Base-by-base conservation (phyloP, 2,888 invertebrate genomes). In the Cryptocephalus moraei region DNA sequence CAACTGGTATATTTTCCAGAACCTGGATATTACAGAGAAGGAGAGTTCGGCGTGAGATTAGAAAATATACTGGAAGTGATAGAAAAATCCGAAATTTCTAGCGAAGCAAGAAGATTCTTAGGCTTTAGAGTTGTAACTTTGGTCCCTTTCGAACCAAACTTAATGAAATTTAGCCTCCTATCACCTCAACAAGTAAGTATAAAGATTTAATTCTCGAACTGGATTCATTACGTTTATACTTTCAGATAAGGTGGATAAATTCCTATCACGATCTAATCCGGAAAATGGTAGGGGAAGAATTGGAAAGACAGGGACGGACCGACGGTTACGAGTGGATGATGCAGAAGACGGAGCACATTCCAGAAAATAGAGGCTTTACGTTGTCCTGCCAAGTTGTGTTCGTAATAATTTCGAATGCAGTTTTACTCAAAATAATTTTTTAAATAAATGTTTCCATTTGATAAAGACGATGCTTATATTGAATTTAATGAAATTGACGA, bases 1-100 rank as follows among this genome's bases (percentile, higher is more conserved):
- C n/a, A n/a, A n/a, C n/a, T n/a, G n/a, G n/a, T 34, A 41, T 11
- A 36, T 46, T 48, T 53, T 56, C 41, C 49, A 59, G 60, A 91
- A 60, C 95, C 95, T 1, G 93, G 92, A 8, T 92, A 83, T 73
- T 95, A 95, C 66, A 84, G 87, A 62, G 78, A 81, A 51, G 82
- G 81, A 4, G 80, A 86, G 58, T 95, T 86, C 68, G 96, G 96
- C 1, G 80, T 93, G 32, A 79, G 91, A n/a, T 74, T 96, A 46
- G 93, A 93, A 62, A 94, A 91, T 65, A 79, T 91, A 13, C 68
- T 89, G 43, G 83, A 89, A 72, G 87, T 89, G 8, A 66, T 83
- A 8, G 65, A 69, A 44, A 73, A 73, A 33, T 73, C 71, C 1
- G 73, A 73, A 54, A 62, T 71, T 11, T 66, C 63, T 11, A 73